Evolutionary conservation across 64 coral and sea anemone genomes (phyloP).

Genomic region (Catalaphyllia jardinei): DNA sequence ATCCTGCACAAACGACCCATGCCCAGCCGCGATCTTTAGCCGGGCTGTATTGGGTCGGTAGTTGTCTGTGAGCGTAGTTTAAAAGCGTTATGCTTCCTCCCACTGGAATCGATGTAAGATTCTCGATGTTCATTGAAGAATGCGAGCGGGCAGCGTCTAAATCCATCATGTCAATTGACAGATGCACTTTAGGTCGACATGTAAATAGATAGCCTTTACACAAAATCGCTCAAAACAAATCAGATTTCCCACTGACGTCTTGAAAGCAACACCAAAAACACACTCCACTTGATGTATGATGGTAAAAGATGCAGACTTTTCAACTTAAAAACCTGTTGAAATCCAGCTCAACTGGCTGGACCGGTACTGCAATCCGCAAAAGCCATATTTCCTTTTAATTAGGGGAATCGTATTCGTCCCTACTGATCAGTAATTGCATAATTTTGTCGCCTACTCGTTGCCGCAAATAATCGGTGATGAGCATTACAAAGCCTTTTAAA

Average conservation of each 20-base stretch:
- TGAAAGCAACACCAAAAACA: neutral
- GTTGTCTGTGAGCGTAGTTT: slow-evolving; percentile 51
- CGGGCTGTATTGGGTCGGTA: neutral
- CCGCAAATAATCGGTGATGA: neutral
- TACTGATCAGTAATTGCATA: neutral
- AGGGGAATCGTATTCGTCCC: neutral
- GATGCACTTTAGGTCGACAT: neutral
- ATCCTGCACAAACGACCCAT: slow-evolving; percentile 81
- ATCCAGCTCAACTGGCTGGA: neutral
- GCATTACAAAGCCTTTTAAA: neutral
- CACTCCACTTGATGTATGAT: neutral
- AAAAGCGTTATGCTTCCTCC: slow-evolving; percentile 72
- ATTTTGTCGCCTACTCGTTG: neutral
- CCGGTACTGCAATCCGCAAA: neutral
- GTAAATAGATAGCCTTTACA: neutral
- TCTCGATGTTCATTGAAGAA: slow-evolving; percentile 69
- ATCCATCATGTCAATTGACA: neutral
- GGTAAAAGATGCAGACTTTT: neutral
- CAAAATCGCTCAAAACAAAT: neutral
- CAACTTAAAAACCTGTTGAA: neutral
- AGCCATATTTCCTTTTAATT: neutral
- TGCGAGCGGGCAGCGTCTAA: slow-evolving; percentile 32
- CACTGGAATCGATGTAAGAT: slow-evolving; percentile 64
- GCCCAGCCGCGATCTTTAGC: slow-evolving; percentile 71
- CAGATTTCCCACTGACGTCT: neutral